Base-by-base conservation (phyloP, 2,888 invertebrate genomes). In the Habrosyne pyritoides region DNA sequence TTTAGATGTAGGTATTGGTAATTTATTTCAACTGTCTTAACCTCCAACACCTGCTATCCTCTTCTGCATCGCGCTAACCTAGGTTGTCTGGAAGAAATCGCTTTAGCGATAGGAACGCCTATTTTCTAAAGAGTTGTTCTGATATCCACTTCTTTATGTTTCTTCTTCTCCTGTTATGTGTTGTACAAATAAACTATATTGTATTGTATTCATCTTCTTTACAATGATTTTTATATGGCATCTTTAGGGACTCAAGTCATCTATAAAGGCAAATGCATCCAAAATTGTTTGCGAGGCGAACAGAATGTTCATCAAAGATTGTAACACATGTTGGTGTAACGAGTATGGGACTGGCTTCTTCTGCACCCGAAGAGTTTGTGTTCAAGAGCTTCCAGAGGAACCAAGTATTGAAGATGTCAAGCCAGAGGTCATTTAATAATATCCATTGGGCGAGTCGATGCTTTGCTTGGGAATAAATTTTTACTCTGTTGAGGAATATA, bases 271-370 rank as follows among this genome's bases (percentile, higher is more conserved):
- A 53, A 64, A 67, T 21, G 71, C 73, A 6, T 82, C 84, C 48
- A 78, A 79, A 24, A 66, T 85, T 12, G 80, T 91, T 0, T 92
- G 92, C 66, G 75, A 80, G 2, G 92, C 93, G 0, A 90, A 91
- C 57, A 78, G 86, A 14, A 88, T 87, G 85, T 93, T 93, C 65
- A 84, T 91, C 55, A 88, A 84, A 59, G 89, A 91, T 57, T 93
- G 93, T 65, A 93, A 93, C 67, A 91, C 88, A 6, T 93, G 93
- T 53, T 88, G 87, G 87, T 93, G 93, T 64, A 92, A 93, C 49
- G 90, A 89, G 10, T 86, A 91, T 53, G 93, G 93, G 0, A 92
- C 91, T 5, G 81, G 86, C 21, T 93, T 86, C 74, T 88, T 83
- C 63, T 94, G 94, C 67, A 93, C 93, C 0, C 81, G 89, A 55